phyloP scores from a whole-genome alignment of 1,140 invertebrate species.

The Drosophila repleta region DNA sequence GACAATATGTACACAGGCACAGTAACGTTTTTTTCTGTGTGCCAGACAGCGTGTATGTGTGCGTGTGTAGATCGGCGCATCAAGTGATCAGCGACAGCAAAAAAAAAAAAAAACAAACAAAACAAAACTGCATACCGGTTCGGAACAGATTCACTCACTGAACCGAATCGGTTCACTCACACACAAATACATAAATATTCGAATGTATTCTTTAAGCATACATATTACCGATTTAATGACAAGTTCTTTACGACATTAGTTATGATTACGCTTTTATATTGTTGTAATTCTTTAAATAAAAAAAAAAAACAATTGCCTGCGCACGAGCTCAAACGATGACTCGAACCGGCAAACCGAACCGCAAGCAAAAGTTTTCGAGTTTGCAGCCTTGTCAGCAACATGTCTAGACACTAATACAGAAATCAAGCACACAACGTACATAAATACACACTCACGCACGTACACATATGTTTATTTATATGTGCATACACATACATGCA shows the following conservation, averaged over 20 bases:
- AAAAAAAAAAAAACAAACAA: not conserved
- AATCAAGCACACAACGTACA: slow-evolving; percentile 13
- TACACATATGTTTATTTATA: slow-evolving; percentile 3
- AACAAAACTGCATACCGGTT: slow-evolving; percentile 20
- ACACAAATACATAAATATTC: not conserved
- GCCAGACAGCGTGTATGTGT: not conserved
- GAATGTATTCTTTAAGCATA: not conserved
- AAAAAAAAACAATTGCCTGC: slow-evolving; percentile 1
- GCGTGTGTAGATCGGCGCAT: slow-evolving; percentile 10
- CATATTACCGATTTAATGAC: slow-evolving; percentile 12
- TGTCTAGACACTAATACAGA: slow-evolving; percentile 53
- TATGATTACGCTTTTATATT: slow-evolving; percentile 14
- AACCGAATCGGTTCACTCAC: slow-evolving; percentile 20
- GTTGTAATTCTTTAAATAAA: slow-evolving; percentile 7
- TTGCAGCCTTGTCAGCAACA: slow-evolving; percentile 52
- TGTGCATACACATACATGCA: slow-evolving; percentile 20
- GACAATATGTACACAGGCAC: slow-evolving; percentile 41
- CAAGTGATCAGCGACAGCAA: slow-evolving; percentile 34
- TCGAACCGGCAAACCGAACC: slow-evolving; percentile 49
- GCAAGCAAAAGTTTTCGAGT: slow-evolving; percentile 35
- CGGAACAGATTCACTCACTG: slow-evolving; percentile 23
- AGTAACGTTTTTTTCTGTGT: not conserved
- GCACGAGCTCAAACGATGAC: slow-evolving; percentile 25
- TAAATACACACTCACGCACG: slow-evolving; percentile 6
- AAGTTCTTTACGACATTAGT: slow-evolving; percentile 11